Conservation (phyloP, 2,797 vertebrate genomes). For the Danio tinwini region DNA sequence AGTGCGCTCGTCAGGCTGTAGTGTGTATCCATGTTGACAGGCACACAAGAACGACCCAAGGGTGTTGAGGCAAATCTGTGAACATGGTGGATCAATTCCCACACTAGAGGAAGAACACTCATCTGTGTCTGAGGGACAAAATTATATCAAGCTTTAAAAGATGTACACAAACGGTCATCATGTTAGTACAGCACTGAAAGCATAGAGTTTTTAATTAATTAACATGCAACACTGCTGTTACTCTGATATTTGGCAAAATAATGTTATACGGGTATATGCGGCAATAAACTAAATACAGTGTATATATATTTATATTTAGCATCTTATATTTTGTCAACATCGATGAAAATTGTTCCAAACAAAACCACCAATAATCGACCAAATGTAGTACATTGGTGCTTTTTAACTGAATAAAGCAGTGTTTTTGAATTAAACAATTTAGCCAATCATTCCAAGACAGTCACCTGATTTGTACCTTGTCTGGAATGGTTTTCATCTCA, state of each 20-base stretch:
- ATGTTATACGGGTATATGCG: too few species aligned
- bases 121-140: constrained; percentile 71
- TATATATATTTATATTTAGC: too few species aligned
- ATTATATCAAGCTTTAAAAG: background rate
- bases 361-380: background rate
- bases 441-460: background rate
- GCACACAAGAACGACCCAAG: constrained; percentile 79
- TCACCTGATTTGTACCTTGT: background rate
- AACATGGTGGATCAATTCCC: constrained; percentile 67
- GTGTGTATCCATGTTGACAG: constrained; percentile 77
- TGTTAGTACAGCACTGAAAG: too few species aligned
- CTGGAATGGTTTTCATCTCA: background rate
- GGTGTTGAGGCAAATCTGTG: constrained; percentile 81
- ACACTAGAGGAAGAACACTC: constrained; percentile 71
- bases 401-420: background rate
- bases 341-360: background rate
- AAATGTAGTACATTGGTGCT: background rate
- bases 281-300: too few species aligned
- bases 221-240: background rate
- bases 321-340: too few species aligned
- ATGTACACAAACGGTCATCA: background rate
- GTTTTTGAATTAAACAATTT: background rate
- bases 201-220: background rate
- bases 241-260: background rate
- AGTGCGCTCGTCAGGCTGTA: constrained; percentile 72